Evolutionary conservation across 1,140 invertebrate species (phyloP).

Genomic region (Metopolophium dirhodum): DNA sequence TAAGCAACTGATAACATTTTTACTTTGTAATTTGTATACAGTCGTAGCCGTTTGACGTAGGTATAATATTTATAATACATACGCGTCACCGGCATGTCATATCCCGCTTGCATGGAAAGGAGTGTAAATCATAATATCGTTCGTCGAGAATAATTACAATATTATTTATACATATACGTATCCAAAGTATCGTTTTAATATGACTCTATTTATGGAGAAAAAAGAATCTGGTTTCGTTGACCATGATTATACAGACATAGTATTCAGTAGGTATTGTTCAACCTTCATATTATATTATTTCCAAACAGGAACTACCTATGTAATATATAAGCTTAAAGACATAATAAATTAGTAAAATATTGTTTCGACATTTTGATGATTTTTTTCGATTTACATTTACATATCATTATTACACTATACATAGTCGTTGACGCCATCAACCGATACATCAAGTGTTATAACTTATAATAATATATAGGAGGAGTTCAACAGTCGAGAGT

Average conservation of each 20-base stretch:
- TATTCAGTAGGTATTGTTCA: constrained; percentile 1
- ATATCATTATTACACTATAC: not conserved
- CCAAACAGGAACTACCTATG: not conserved
- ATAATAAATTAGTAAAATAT: not conserved
- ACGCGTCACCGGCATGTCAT: not conserved
- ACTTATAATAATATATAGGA: not conserved
- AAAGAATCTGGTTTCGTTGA: constrained; percentile 32
- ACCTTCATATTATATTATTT: constrained; percentile 12
- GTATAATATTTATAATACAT: not conserved
- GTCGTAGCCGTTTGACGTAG: not conserved
- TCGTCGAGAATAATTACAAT: not conserved
- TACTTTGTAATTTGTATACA: not conserved
- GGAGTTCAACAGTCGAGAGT: not conserved
- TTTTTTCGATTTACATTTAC: not conserved
- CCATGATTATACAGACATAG: not conserved
- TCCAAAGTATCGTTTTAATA: not conserved
- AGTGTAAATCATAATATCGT: not conserved
- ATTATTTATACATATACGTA: not conserved
- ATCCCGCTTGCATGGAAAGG: not conserved
- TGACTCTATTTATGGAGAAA: constrained; percentile 35
- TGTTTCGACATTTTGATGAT: constrained; percentile 22
- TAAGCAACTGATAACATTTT: not conserved
- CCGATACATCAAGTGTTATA: not conserved
- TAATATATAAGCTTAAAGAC: not conserved
- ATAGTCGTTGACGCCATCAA: not conserved